A percentile compares a stretch with the other conserved stretches of the same genome.
Evolutionary conservation across 53 echinoderm and acorn worm species (phyloP).

Genomic region (Echinometra lucunter): DNA sequence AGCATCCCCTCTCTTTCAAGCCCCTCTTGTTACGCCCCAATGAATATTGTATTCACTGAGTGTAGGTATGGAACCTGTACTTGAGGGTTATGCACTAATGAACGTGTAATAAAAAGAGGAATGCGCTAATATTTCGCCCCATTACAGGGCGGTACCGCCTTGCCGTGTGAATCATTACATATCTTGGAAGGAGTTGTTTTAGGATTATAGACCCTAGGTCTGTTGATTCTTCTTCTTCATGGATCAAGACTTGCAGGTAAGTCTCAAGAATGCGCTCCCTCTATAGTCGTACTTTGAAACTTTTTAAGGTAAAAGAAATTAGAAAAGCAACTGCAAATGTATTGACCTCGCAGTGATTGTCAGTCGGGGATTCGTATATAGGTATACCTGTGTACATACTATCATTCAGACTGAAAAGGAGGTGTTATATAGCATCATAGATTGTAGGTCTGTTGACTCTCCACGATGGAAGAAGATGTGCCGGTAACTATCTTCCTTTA

Average conservation of each 20-base stretch:
- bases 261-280: background rate
- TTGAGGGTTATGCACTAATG: background rate
- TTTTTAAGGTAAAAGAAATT: background rate
- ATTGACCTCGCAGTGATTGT: no score
- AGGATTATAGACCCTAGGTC: background rate
- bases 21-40: background rate
- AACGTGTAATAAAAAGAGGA: background rate
- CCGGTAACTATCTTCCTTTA: no score
- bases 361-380: no score
- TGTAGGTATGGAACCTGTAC: background rate
- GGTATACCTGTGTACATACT: no score
- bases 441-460: no score
- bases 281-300: background rate
- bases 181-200: background rate
- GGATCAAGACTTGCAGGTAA: background rate
- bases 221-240: background rate
- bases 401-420: no score
- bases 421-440: no score
- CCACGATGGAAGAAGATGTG: no score
- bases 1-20: background rate
- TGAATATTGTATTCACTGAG: background rate
- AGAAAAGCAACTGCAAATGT: no score
- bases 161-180: background rate
- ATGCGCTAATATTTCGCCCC: background rate
- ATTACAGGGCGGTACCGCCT: background rate